phyloP scores from a whole-genome alignment of 1,140 invertebrate genomes.

The Lasioglossum albipes region DNA sequence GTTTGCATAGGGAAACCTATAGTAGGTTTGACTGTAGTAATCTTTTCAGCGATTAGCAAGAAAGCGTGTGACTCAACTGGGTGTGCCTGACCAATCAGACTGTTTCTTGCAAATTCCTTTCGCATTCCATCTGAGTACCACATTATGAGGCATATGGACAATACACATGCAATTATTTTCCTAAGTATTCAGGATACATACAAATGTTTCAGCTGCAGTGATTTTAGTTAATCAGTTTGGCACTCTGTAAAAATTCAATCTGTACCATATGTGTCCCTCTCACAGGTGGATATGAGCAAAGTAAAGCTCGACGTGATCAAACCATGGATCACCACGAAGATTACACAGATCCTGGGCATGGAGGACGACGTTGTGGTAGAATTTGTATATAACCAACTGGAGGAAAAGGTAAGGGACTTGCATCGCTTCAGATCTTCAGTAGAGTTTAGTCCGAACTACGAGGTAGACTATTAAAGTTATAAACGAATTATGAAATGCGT shows the following conservation, averaged over 20 bases:
- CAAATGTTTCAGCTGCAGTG: too few species aligned
- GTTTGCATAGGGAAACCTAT: too few species aligned
- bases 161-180: too few species aligned
- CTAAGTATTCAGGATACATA: too few species aligned
- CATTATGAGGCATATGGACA: too few species aligned
- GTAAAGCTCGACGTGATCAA: slow-evolving; percentile 98
- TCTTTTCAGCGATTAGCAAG: too few species aligned
- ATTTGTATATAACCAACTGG: slow-evolving; percentile 99
- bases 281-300: slow-evolving; percentile 98
- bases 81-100: too few species aligned
- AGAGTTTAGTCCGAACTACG: slow-evolving; percentile 37
- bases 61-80: too few species aligned
- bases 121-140: too few species aligned
- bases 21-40: too few species aligned
- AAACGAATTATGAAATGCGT: slow-evolving; percentile 67
- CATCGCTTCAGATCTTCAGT: slow-evolving; percentile 38
- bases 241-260: not conserved
- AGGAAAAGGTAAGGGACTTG: slow-evolving; percentile 88
- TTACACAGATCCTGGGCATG: slow-evolving; percentile 96
- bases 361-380: slow-evolving; percentile 99
- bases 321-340: slow-evolving; percentile 98
- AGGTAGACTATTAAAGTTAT: slow-evolving; percentile 31
- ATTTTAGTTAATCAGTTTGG: too few species aligned
- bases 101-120: too few species aligned
- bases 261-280: slow-evolving; percentile 18